Evolutionary conservation across 2,888 invertebrate genomes (phyloP).

Genomic region (Diaphora mendica): DNA sequence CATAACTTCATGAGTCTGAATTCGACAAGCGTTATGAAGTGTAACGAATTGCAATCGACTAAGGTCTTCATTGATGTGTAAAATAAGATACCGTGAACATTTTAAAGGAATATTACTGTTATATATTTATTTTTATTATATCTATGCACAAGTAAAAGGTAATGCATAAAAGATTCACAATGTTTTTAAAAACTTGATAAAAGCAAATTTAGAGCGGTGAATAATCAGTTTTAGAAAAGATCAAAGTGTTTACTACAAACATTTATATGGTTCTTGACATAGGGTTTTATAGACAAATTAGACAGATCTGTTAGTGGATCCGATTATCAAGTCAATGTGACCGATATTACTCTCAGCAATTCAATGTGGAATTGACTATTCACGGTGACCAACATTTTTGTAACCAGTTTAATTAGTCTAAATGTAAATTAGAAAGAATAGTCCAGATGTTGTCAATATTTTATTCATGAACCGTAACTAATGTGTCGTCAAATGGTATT

Average conservation of each 20-base stretch:
- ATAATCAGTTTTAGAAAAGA: background rate
- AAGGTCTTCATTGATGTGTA: background rate
- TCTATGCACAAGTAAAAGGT: background rate
- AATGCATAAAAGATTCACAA: background rate
- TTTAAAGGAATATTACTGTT: background rate
- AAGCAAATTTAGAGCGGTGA: background rate
- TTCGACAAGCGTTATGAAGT: background rate
- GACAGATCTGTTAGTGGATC: background rate
- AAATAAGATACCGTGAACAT: background rate
- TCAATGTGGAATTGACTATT: background rate
- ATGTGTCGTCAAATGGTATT: background rate
- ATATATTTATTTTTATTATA: background rate
- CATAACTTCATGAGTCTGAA: background rate
- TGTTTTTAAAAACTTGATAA: background rate
- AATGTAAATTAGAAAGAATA: background rate
- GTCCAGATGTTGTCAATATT: background rate
- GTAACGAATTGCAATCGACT: background rate
- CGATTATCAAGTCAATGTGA: background rate
- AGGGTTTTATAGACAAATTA: background rate
- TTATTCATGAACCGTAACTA: background rate
- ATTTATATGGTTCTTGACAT: background rate
- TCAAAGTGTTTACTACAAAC: background rate
- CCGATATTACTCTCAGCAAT: background rate
- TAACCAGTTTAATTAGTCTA: background rate
- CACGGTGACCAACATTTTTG: background rate